These are phyloP conservation scores for Porites lobata DNA, from an alignment of 92 coral and sea anemone genomes.

Conservation along the genomic window DNA sequence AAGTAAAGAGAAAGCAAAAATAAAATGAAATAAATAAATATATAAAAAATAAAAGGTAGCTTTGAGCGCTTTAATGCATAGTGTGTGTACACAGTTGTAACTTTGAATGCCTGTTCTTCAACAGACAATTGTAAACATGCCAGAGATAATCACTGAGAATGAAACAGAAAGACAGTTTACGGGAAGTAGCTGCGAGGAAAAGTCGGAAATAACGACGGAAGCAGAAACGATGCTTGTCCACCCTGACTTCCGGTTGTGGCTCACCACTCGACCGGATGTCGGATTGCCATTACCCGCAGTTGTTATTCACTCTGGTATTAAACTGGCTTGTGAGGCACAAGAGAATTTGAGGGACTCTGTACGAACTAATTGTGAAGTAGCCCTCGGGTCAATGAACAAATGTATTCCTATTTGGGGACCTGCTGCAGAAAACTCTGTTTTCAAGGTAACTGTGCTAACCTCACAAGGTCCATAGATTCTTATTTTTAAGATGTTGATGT, in stretches of 20 bases:
- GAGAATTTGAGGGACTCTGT: conserved; percentile 61
- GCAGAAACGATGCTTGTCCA: conserved; percentile 45
- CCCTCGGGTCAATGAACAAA: conserved; percentile 63
- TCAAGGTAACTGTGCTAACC: conserved; percentile 54
- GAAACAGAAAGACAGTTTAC: background rate
- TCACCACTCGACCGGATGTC: conserved; percentile 77
- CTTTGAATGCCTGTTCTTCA: too few relatives aligned
- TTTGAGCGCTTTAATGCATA: background rate
- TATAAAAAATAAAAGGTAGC: too few relatives aligned
- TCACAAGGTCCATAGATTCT: too few relatives aligned
- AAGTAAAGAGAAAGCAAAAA: too few relatives aligned
- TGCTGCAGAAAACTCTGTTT: conserved; percentile 31
- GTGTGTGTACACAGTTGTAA: background rate
- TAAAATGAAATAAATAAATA: too few relatives aligned
- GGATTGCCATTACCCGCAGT: conserved; percentile 89
- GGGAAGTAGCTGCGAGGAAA: background rate
- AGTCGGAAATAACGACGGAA: background rate
- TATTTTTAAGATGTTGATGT: too few relatives aligned
- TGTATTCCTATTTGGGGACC: conserved; percentile 58
- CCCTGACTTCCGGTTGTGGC: conserved; percentile 89
- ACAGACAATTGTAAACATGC: conserved; percentile 24
- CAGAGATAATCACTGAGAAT: background rate
- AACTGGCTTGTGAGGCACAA: conserved; percentile 92
- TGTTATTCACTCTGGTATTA: conserved; percentile 91
- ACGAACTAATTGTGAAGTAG: conserved; percentile 61